These are phyloP conservation scores for Anas acuta DNA, from an alignment of 2,797 vertebrate genomes.

Conservation along the genomic window DNA sequence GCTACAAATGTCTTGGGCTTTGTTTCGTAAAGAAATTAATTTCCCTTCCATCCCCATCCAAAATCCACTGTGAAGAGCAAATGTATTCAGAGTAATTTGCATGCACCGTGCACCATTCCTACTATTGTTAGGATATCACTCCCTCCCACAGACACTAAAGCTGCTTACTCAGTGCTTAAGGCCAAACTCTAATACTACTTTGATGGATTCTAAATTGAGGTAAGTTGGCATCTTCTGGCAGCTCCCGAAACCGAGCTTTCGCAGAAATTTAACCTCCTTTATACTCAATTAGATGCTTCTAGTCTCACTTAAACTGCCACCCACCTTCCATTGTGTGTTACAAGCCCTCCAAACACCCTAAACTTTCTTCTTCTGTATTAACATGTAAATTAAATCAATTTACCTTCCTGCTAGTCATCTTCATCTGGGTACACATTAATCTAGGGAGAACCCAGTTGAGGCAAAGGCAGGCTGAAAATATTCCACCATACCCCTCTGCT, in stretches of 20 bases:
- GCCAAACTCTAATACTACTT: neutral
- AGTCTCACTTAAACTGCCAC: neutral
- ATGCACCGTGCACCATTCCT: neutral
- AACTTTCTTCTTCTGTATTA: neutral
- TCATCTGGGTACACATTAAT: neutral
- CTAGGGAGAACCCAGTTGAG: neutral
- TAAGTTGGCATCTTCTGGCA: neutral
- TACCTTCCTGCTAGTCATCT: neutral
- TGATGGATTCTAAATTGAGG: neutral
- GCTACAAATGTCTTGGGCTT: neutral
- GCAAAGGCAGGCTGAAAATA: neutral
- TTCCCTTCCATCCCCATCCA: neutral
- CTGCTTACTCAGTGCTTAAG: neutral
- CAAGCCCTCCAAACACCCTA: neutral
- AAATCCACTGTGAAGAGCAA: neutral
- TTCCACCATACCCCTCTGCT: neutral
- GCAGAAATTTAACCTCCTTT: neutral
- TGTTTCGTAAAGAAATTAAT: neutral
- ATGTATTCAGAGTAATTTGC: neutral
- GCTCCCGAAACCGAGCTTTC: neutral
- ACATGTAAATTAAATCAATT: neutral
- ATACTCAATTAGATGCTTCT: neutral
- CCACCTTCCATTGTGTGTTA: neutral
- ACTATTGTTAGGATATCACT: neutral
- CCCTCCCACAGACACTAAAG: conserved; percentile 8